Evolutionary conservation across 2,113 vertebrate genomes (phyloP), one percentile per base, ranked within the genome.

Genomic region (Dissostichus mawsoni): DNA sequence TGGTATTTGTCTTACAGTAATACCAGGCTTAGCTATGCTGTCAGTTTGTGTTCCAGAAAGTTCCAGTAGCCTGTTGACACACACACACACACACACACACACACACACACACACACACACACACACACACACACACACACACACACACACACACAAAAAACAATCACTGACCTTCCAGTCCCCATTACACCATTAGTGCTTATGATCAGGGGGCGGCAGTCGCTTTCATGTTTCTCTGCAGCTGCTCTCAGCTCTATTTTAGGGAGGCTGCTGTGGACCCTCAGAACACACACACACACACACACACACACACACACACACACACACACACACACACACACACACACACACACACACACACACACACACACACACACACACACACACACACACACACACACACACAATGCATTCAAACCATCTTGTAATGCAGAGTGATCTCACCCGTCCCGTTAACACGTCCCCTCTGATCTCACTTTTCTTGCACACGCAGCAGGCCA

Each of bases 191-290:
- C 78, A 90, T 92, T 93, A 93, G 85, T 90, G 88, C 89, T 88
- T 90, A 91, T 93, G 92, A 94, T 94, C 90, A 94, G 88, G 93
- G 87, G 36, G 69, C 74, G 63, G 87, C 67, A 63, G 80, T 59
- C 61, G 20, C 92, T 94, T 94, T 95, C 92, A 95, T 92, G 90
- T 90, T 81, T 71, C 82, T 88, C 92, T 90, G 94, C 94, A 95
- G 94, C 94, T 96, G 94, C 90, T 92, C 86, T 85, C 78, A 65
- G 77, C 89, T 93, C 95, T 96, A 95, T 96, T 96, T 92, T 90
- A 53, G 93, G 91, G 81, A 76, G 80, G 85, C 82, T 90, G 85
- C 86, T 87, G 72, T 89, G 82, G 88, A 76, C 80, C 87, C 80
- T 85, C 66, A 76, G 53, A 87, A 87, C 84, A 65, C 44, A 66